phyloP scores from a whole-genome alignment of 2,888 invertebrate species.

The Cheilosia urbana region DNA sequence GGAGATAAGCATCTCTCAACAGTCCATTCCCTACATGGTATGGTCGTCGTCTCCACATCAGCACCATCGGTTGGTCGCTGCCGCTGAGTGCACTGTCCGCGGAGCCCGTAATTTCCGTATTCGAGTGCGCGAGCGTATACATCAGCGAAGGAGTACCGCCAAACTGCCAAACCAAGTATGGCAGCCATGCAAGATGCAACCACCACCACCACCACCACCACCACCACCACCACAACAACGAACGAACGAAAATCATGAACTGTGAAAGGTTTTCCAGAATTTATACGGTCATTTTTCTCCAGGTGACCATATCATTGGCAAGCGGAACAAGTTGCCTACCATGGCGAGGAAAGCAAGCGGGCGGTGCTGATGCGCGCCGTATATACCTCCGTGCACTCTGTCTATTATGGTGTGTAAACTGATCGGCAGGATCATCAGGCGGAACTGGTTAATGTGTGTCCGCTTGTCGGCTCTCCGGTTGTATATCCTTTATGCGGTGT shows the following conservation, averaged over 20 bases:
- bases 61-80: slow-evolving; percentile 17
- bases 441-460: slow-evolving; percentile 70
- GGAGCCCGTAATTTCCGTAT: slow-evolving; percentile 63
- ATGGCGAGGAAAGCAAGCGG: slow-evolving; percentile 23
- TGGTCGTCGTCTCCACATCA: slow-evolving; percentile 27
- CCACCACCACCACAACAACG: slow-evolving; percentile 4
- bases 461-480: slow-evolving; percentile 18
- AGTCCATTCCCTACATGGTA: slow-evolving; percentile 69
- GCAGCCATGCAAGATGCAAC: slow-evolving; percentile 28
- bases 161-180: slow-evolving; percentile 38
- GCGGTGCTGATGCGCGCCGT: slow-evolving; percentile 2
- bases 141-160: slow-evolving; percentile 20
- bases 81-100: slow-evolving; percentile 53
- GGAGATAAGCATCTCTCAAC: slow-evolving; percentile 70
- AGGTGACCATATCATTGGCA: slow-evolving; percentile 75
- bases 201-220: slow-evolving; percentile 20
- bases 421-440: slow-evolving; percentile 72
- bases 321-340: slow-evolving; percentile 71
- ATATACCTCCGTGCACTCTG: slow-evolving; percentile 6
- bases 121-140: slow-evolving; percentile 37
- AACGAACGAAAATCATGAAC: slow-evolving; percentile 72
- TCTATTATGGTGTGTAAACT: slow-evolving; percentile 38
- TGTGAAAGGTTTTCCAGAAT: slow-evolving; percentile 75
- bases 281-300: slow-evolving; percentile 75
- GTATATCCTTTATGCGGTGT: slow-evolving; percentile 45